Conservation (phyloP, 2,797 vertebrate genomes). For the Cheirogaleus major region DNA sequence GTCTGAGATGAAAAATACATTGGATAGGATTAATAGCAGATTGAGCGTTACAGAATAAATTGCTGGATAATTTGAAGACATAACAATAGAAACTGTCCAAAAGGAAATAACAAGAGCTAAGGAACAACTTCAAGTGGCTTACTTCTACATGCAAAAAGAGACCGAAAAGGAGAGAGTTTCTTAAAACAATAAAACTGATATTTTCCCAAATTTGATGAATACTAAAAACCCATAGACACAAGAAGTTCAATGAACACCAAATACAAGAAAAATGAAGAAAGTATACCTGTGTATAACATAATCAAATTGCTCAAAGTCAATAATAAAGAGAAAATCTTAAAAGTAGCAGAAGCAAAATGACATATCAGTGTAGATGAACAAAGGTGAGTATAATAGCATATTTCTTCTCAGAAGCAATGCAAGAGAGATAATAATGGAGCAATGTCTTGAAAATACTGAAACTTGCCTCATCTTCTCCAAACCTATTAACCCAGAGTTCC, state of each 20-base stretch:
- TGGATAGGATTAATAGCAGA: background rate
- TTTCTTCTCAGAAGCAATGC: background rate
- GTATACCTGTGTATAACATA: background rate
- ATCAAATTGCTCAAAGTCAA: conserved; percentile 10
- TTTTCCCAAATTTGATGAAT: background rate
- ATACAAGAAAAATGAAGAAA: background rate
- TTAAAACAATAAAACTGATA: background rate
- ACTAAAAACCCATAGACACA: background rate
- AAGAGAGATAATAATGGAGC: background rate
- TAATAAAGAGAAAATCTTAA: background rate
- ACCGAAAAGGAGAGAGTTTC: background rate
- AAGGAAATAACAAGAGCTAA: background rate
- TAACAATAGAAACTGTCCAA: background rate
- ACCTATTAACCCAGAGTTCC: background rate
- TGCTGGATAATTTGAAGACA: background rate
- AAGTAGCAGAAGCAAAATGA: background rate
- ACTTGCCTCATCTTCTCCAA: background rate
- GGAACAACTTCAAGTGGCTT: background rate
- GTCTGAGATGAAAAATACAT: background rate
- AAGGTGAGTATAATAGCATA: background rate
- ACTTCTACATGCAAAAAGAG: background rate
- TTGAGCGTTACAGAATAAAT: background rate
- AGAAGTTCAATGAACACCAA: background rate
- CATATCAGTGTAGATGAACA: background rate
- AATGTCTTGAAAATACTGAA: background rate